Conservation (phyloP, 37 sponge, comb jelly and placozoan species). For the Ianthella basta region DNA sequence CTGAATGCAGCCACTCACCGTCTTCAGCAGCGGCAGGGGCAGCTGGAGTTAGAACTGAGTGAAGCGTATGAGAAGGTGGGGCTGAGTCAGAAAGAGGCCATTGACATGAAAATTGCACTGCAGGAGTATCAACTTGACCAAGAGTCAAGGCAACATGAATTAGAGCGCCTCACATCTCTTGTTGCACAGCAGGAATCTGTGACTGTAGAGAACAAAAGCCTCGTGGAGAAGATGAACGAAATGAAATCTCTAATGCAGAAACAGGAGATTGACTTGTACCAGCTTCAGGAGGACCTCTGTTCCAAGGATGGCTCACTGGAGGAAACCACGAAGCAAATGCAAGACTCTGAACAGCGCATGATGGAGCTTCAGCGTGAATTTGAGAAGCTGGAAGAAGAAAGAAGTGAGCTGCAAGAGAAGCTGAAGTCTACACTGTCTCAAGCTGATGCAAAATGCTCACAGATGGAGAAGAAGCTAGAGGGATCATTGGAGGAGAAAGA, state of each 20-base stretch:
- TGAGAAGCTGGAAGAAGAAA: conserved; percentile 30
- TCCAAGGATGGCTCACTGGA: conserved; percentile 16
- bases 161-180: background rate
- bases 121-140: conserved; percentile 23
- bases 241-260: conserved; percentile 15
- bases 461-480: background rate
- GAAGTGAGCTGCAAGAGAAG: conserved; percentile 15
- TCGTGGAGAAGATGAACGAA: background rate
- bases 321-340: conserved; percentile 24
- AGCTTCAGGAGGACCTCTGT: conserved; percentile 24
- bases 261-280: conserved; percentile 26
- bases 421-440: background rate
- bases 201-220: background rate
- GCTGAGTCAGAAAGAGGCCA: conserved; percentile 19
- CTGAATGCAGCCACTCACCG: background rate
- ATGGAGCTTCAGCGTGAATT: conserved; percentile 31
- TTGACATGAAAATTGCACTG: conserved; percentile 33
- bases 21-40: background rate
- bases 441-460: background rate
- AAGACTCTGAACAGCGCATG: conserved; percentile 24
- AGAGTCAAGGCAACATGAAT: background rate
- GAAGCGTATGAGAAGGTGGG: conserved; percentile 29
- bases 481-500: background rate
- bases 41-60: conserved; percentile 20
- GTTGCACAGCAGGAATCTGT: background rate